Evolutionary conservation across 2,113 vertebrate genomes (phyloP).

Genomic region (Corythaeola cristata): DNA sequence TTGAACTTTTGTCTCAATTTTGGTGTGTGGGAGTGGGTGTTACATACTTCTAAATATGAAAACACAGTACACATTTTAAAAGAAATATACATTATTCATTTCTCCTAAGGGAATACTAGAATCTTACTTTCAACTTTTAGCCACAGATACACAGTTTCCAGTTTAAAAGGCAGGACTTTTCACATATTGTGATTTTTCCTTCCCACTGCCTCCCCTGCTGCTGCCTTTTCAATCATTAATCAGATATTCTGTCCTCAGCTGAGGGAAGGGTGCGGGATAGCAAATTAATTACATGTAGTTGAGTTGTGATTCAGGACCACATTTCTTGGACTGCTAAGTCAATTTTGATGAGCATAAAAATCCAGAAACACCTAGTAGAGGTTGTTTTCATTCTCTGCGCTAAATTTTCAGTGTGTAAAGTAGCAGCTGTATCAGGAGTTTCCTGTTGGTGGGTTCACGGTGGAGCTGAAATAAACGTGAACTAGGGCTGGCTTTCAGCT

Average conservation of each 20-base stretch:
- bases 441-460: neutral
- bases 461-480: neutral
- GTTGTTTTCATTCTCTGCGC: neutral
- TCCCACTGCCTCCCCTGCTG: neutral
- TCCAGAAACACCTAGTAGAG: neutral
- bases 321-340: neutral
- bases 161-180: neutral
- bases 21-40: neutral
- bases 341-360: neutral
- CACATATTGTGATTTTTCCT: neutral
- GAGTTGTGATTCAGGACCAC: neutral
- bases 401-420: neutral
- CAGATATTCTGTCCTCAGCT: neutral
- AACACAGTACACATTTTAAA: neutral
- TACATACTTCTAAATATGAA: neutral
- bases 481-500: neutral
- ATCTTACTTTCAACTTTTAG: neutral
- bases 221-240: neutral
- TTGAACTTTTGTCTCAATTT: neutral
- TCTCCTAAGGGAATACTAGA: neutral
- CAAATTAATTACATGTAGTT: neutral
- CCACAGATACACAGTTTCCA: neutral
- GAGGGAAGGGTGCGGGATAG: neutral
- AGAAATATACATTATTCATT: neutral
- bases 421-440: neutral